A percentile compares a stretch with the other conserved stretches of the same genome.
Conservation (phyloP, 2,113 vertebrate genomes). For the Panthera tigris region DNA sequence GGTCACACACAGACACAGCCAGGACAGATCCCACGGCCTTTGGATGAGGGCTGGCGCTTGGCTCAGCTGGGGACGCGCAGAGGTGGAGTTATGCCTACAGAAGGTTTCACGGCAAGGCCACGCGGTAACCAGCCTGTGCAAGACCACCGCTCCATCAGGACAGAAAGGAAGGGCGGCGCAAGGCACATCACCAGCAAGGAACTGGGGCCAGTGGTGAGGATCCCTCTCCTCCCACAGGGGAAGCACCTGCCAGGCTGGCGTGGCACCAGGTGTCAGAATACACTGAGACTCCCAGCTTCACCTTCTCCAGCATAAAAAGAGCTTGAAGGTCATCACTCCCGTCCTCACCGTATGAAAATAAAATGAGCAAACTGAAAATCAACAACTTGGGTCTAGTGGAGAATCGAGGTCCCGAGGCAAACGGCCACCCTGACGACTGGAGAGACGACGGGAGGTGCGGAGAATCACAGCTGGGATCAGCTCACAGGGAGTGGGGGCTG, state of each 20-base stretch:
- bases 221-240: background rate
- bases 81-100: background rate
- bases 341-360: background rate
- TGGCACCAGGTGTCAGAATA: background rate
- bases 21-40: background rate
- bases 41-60: rapidly evolving
- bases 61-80: background rate
- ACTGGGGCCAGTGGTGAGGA: rapidly evolving
- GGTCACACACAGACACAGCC: rapidly evolving
- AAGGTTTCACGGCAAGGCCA: rapidly evolving
- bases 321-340: too few relatives aligned
- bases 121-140: rapidly evolving
- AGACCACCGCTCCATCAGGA: rapidly evolving
- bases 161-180: rapidly evolving
- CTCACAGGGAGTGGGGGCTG: too few relatives aligned
- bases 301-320: background rate
- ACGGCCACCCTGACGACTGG: background rate
- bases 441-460: rapidly evolving
- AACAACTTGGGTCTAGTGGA: background rate
- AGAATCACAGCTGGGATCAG: background rate
- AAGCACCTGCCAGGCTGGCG: rapidly evolving
- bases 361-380: background rate
- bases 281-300: rapidly evolving
- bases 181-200: background rate
- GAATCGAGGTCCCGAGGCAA: background rate